A percentile compares a stretch with the other conserved stretches of the same genome.
These are phyloP conservation scores for Heloderma charlesbogerti DNA, from an alignment of 2,113 vertebrate species.

Conservation along the genomic window DNA sequence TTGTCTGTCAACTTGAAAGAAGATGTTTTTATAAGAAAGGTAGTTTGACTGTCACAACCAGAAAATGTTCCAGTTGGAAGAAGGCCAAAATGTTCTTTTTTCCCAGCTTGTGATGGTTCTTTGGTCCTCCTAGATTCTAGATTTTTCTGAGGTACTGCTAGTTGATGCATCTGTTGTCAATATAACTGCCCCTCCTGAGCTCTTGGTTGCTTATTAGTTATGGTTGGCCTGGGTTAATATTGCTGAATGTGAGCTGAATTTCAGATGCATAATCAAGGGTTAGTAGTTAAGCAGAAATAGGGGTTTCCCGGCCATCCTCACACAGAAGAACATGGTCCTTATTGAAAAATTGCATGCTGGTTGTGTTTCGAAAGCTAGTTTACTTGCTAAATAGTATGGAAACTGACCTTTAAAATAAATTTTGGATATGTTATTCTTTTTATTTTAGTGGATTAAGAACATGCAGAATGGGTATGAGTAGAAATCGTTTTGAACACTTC, in stretches of 20 bases:
- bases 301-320: background rate
- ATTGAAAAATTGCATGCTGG: background rate
- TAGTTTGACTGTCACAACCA: background rate
- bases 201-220: background rate
- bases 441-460: too few relatives aligned
- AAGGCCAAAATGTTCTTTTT: background rate
- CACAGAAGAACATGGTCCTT: background rate
- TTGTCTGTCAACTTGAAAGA: background rate
- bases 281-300: background rate
- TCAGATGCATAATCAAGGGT: background rate
- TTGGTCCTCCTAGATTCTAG: too few relatives aligned
- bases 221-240: background rate
- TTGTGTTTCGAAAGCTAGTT: background rate
- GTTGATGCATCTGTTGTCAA: background rate
- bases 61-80: background rate
- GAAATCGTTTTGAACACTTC: background rate
- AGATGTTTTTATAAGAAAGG: background rate
- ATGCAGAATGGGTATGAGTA: background rate
- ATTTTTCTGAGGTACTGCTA: background rate
- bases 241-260: background rate
- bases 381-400: too few relatives aligned
- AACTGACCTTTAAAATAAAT: too few relatives aligned
- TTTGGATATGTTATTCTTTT: too few relatives aligned
- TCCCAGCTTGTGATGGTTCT: background rate
- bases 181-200: background rate